Percentiles rank a stretch among this genome's conserved stretches.
Evolutionary conservation across 2,113 vertebrate genomes (phyloP).

Genomic region (Rafetus swinhoei): DNA sequence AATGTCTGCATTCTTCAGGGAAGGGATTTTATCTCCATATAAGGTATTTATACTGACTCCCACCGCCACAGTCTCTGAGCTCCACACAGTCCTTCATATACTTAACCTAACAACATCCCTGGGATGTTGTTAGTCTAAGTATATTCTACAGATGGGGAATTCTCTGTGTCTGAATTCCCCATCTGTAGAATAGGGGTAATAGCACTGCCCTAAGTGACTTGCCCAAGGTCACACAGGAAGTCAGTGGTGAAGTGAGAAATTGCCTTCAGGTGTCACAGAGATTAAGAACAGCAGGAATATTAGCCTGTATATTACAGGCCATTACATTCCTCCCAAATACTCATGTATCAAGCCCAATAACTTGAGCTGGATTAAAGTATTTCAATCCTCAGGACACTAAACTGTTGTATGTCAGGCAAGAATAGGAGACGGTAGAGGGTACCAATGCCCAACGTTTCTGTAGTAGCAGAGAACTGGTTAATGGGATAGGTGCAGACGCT

Average conservation of each 20-base stretch:
- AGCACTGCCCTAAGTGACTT: accelerated
- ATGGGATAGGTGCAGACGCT: neutral
- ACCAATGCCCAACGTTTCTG: neutral
- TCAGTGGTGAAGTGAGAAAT: neutral
- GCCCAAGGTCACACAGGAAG: neutral
- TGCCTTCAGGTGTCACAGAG: neutral
- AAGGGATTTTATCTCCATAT: neutral
- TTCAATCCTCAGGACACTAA: neutral
- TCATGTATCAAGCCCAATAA: neutral
- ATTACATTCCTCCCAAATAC: neutral
- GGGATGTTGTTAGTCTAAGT: too few species aligned
- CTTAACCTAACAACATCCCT: neutral
- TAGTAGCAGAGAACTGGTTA: neutral
- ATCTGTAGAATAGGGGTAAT: too few species aligned
- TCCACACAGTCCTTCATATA: neutral
- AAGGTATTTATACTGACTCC: neutral
- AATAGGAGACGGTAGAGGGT: neutral
- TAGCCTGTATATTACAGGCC: neutral
- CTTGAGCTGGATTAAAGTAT: neutral
- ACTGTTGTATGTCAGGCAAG: neutral
- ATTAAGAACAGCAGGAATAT: neutral
- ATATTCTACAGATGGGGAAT: too few species aligned
- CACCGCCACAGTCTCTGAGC: neutral
- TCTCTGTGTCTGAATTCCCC: too few species aligned
- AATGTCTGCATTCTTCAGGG: neutral